Evolutionary conservation across 1,140 invertebrate species (phyloP).

Genomic region (Formica selysi): DNA sequence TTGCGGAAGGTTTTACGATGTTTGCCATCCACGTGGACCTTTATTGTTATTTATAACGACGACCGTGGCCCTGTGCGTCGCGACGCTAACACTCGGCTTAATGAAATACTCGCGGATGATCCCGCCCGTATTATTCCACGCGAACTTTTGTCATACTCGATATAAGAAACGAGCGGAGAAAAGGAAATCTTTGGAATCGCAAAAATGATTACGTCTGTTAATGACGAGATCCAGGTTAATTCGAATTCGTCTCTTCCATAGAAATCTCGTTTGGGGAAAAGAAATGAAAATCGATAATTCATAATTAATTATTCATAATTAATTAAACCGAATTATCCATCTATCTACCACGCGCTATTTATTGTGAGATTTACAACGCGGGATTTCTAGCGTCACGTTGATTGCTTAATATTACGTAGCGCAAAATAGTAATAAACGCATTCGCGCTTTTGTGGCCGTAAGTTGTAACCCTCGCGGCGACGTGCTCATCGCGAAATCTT

Average conservation of each 20-base stretch:
- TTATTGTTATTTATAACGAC: conserved; percentile 81
- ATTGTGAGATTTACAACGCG: background rate
- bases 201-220: conserved; percentile 1
- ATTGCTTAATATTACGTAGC: conserved; percentile 32
- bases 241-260: background rate
- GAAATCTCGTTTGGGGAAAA: background rate
- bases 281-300: no score
- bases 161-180: background rate
- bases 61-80: conserved; percentile 54
- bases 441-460: conserved; percentile 28
- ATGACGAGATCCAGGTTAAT: conserved; percentile 4
- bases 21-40: conserved; percentile 75
- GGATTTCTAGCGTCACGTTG: conserved; percentile 21
- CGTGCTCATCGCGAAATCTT: conserved; percentile 60
- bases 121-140: conserved; percentile 28
- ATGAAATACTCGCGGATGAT: conserved; percentile 71
- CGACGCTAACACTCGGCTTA: conserved; percentile 70
- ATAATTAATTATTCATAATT: conserved; percentile 19
- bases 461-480: conserved; percentile 61
- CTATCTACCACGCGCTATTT: background rate
- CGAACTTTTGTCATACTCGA: background rate
- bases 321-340: conserved; percentile 10
- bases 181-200: no score
- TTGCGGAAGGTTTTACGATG: conserved; percentile 79
- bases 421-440: conserved; percentile 44